Percentiles rank a stretch among this genome's conserved stretches.
These are phyloP conservation scores for Autographa pulchrina DNA, from an alignment of 2,888 invertebrate species.

Conservation along the genomic window DNA sequence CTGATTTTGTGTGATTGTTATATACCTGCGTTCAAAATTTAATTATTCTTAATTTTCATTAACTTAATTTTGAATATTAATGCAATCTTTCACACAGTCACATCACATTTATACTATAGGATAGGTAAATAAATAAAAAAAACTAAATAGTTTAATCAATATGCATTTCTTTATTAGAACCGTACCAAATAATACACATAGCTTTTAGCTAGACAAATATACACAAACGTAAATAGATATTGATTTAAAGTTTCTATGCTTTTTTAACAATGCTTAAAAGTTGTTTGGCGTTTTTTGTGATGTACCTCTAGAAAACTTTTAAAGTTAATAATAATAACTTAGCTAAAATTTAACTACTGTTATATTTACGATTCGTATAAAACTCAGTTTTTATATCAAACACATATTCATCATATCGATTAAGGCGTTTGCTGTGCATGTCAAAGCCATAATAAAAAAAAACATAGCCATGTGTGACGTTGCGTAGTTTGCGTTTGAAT, in stretches of 20 bases:
- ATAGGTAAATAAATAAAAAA: conserved; percentile 9
- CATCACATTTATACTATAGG: conserved; percentile 37
- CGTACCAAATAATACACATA: conserved; percentile 33
- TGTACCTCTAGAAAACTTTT: conserved; percentile 18
- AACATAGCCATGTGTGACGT: conserved; percentile 30
- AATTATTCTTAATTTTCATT: not conserved
- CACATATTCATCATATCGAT: conserved; percentile 5
- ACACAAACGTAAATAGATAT: conserved; percentile 35
- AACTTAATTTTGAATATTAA: conserved; percentile 2
- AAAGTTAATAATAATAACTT: not conserved
- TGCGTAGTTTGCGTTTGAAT: conserved; percentile 39
- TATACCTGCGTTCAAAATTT: not conserved
- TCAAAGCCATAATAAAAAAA: conserved; percentile 55
- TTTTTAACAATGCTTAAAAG: conserved; percentile 45
- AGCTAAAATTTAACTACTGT: conserved; percentile 18
- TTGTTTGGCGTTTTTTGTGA: conserved; percentile 43
- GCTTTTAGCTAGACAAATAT: conserved; percentile 27
- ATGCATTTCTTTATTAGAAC: conserved; percentile 30
- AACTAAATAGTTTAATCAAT: conserved; percentile 25
- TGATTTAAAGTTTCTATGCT: conserved; percentile 27
- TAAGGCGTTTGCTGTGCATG: conserved; percentile 61
- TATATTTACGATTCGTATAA: not conserved
- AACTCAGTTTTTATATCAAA: conserved; percentile 25
- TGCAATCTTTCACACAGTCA: conserved; percentile 49
- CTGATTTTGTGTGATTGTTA: not conserved